Base-by-base conservation (phyloP, 2,113 vertebrate species). In the Collichthys lucidus region DNA sequence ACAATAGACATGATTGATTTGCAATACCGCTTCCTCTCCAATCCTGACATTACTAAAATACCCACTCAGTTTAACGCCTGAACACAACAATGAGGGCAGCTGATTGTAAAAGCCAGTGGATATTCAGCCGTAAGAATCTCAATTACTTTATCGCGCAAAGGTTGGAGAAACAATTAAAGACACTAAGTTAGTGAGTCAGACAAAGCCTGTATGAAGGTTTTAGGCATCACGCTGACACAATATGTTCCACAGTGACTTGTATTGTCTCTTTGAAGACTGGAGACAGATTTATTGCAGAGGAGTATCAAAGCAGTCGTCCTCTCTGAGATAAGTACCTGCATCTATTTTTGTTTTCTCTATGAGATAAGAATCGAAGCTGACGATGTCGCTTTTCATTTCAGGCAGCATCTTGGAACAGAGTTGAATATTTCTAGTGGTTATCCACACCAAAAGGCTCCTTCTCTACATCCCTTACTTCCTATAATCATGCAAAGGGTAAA, bases 1-100 rank as follows among this genome's bases (percentile, higher is more conserved):
- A 90, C 88, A 91, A 94, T 80, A 74, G 82, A 89, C 93, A 89
- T 94, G 93, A 96, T 95, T 94, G 91, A 86, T 88, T 87, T 94
- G 83, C 64, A 73, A 52, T 44, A 2, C 29, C 46, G 74, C 40
- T 50, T 77, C 6, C 74, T 75, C 68, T 82, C 50, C 63, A 1
- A 76, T 66, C 53, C 31, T 90, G 93, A 80, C 79, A 93, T 71
- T 44, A 94, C 16, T 67, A 55, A 79, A 87, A 69, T 74, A 74
- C 60, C 62, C 15, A 12, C 65, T 71, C 46, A 14, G 50, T 74
- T 78, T 72, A 56, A 75, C 74, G 26, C 7, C 75, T 46, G 64
- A 70, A 49, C 17, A 46, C 22, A 15, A 89, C 52, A 91, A 83
- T 76, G 49, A 81, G 29, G 47, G 20, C 14, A 14, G 63, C 31